Percentiles rank a stretch among this genome's conserved stretches.
phyloP scores from a whole-genome alignment of 2,888 invertebrate species.

The Polymixis flavicincta region DNA sequence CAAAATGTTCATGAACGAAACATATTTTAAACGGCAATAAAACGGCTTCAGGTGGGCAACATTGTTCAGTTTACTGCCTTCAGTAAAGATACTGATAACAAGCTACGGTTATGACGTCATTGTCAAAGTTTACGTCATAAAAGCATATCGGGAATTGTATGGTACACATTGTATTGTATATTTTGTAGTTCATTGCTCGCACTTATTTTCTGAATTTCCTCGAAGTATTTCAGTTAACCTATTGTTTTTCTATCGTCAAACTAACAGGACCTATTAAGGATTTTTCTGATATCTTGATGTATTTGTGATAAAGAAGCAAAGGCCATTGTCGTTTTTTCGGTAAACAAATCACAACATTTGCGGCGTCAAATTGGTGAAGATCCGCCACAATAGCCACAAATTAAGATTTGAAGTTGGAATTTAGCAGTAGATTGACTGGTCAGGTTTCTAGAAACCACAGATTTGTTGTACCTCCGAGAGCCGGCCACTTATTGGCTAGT shows the following conservation, averaged over 20 bases:
- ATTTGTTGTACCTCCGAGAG: neutral
- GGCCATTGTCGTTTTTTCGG: neutral
- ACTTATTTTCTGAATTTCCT: neutral
- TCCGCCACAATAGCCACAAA: conserved; percentile 21
- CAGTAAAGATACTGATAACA: conserved; percentile 58
- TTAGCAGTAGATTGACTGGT: neutral
- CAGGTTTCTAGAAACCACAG: neutral
- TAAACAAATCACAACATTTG: neutral
- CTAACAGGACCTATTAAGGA: neutral
- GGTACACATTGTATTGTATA: conserved; percentile 21
- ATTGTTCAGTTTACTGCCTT: conserved; percentile 70
- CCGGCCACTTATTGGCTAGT: conserved; percentile 12
- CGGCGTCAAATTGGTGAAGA: neutral
- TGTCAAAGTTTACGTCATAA: conserved; percentile 49
- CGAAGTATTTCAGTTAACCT: neutral
- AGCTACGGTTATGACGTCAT: conserved; percentile 51
- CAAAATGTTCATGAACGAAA: conserved; percentile 60
- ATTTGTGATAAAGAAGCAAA: neutral
- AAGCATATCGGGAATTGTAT: conserved; percentile 14
- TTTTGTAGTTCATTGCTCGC: conserved; percentile 9
- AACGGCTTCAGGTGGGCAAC: conserved; percentile 69
- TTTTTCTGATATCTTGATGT: neutral
- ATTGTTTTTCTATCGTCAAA: neutral
- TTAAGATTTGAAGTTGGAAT: neutral
- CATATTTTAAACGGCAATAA: conserved; percentile 72